Conservation (phyloP, 2,797 vertebrate species). For the Tapera naevia region DNA sequence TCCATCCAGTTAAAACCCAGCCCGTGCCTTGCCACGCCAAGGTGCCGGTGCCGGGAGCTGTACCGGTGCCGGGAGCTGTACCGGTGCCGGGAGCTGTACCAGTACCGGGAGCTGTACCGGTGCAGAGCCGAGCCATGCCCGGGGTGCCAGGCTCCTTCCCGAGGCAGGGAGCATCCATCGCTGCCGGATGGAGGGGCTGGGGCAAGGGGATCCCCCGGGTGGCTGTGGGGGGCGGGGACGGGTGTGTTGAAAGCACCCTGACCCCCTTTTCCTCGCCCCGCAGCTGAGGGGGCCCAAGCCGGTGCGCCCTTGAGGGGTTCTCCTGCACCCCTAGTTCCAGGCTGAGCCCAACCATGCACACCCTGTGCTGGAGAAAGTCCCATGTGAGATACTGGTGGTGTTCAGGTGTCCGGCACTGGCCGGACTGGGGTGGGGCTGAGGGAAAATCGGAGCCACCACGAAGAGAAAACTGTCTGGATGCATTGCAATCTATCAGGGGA, state of each 20-base stretch:
- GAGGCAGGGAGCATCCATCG: not conserved
- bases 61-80: not conserved
- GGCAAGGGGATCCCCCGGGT: not conserved
- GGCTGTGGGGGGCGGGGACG: accelerated
- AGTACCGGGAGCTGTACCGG: not conserved
- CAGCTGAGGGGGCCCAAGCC: not conserved
- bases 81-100: not conserved
- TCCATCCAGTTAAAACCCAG: not conserved
- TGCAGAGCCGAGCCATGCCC: not conserved
- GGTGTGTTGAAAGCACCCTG: not conserved
- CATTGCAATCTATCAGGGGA: slow-evolving; percentile 35
- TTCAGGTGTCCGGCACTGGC: not conserved
- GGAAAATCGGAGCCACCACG: not conserved
- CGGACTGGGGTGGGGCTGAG: not conserved
- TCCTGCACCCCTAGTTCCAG: not conserved
- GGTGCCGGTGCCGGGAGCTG: not conserved
- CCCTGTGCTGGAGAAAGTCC: not conserved
- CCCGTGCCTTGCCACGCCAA: slow-evolving; percentile 2
- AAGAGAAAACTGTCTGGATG: not conserved
- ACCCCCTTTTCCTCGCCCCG: not conserved
- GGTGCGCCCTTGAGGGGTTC: not conserved
- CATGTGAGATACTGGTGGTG: not conserved
- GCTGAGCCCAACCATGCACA: not conserved
- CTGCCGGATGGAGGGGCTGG: not conserved
- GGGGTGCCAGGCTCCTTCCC: not conserved